Percentiles rank a stretch among this genome's conserved stretches.
phyloP scores from a whole-genome alignment of 92 coral and sea anemone species.

The Plumapathes pennacea region DNA sequence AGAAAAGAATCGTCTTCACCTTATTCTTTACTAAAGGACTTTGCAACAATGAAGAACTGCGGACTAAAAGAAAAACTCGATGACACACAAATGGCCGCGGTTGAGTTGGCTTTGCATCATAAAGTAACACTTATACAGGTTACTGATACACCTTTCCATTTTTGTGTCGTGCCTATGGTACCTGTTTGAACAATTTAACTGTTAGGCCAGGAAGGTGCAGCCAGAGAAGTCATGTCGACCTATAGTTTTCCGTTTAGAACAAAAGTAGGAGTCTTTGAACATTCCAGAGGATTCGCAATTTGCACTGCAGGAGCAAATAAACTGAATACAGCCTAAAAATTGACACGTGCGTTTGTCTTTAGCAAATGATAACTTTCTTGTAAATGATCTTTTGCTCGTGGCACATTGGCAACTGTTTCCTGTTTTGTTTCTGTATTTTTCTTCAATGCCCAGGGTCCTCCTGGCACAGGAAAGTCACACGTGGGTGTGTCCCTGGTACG shows the following conservation, averaged over 20 bases:
- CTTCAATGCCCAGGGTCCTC: constrained; percentile 96
- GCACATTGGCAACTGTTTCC: no score
- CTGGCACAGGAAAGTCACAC: constrained; percentile 82
- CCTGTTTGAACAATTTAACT: not conserved
- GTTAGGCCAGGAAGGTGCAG: not conserved
- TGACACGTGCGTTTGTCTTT: no score
- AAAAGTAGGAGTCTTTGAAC: no score
- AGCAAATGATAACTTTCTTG: no score
- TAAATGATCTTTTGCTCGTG: not conserved
- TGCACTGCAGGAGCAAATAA: no score
- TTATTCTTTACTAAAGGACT: constrained; percentile 33
- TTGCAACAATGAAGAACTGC: constrained; percentile 2
- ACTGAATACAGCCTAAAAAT: no score
- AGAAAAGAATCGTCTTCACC: not conserved
- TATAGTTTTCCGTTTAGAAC: no score
- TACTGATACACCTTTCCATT: not conserved
- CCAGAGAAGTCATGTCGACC: not conserved
- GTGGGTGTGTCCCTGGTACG: constrained; percentile 67
- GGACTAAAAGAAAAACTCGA: constrained; percentile 31
- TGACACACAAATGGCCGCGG: constrained; percentile 68
- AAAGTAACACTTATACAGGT: constrained; percentile 75
- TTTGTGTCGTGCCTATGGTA: not conserved
- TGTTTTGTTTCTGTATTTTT: no score
- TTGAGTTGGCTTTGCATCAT: constrained; percentile 52
- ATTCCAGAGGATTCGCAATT: no score